phyloP scores from a whole-genome alignment of 2,888 invertebrate genomes.

The Tachina fera region DNA sequence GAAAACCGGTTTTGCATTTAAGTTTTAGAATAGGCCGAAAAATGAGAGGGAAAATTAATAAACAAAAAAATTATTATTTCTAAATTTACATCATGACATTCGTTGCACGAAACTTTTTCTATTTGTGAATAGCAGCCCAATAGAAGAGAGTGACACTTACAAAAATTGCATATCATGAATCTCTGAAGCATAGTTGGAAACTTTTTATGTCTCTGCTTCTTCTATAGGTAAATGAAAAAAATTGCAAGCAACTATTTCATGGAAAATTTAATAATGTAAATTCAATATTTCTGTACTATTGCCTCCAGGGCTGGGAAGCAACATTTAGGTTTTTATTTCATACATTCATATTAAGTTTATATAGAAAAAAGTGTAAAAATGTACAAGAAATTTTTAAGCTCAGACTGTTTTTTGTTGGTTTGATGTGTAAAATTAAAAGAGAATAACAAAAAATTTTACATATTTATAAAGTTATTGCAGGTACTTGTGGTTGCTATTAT shows the following conservation, averaged over 20 bases:
- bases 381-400: slow-evolving; percentile 38
- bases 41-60: background rate
- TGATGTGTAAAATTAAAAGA: slow-evolving; percentile 57
- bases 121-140: too few species aligned
- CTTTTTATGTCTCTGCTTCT: too few species aligned
- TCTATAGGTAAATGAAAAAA: too few species aligned
- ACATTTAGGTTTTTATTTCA: background rate
- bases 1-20: slow-evolving; percentile 11
- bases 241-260: too few species aligned
- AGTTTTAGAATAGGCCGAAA: slow-evolving; percentile 50
- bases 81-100: too few species aligned
- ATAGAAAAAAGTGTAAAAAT: slow-evolving; percentile 9
- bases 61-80: slow-evolving; percentile 15
- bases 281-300: background rate
- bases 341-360: background rate
- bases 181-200: too few species aligned
- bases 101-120: too few species aligned
- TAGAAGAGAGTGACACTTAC: too few species aligned
- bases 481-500: slow-evolving; percentile 83
- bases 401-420: slow-evolving; percentile 54
- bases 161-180: too few species aligned
- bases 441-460: slow-evolving; percentile 74
- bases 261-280: too few species aligned
- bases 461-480: slow-evolving; percentile 79
- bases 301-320: slow-evolving; percentile 45